phyloP scores from a whole-genome alignment of 2,113 vertebrate species.

The Helogale parvula region DNA sequence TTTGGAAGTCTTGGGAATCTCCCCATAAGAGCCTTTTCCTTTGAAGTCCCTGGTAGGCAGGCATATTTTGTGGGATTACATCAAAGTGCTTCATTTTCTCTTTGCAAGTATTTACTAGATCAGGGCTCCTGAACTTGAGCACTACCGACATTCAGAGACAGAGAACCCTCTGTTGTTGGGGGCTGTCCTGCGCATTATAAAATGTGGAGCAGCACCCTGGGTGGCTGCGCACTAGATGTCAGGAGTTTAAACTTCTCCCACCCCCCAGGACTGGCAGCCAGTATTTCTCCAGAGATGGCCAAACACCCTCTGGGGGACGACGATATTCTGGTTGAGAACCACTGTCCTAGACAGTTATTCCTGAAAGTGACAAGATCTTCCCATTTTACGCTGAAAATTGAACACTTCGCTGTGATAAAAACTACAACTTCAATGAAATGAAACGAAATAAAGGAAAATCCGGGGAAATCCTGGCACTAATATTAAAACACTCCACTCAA shows the following conservation, averaged over 20 bases:
- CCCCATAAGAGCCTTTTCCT: not conserved
- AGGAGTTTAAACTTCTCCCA: not conserved
- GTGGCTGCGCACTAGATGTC: not conserved
- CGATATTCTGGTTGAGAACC: not conserved
- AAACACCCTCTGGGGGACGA: not conserved
- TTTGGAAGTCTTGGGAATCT: not conserved
- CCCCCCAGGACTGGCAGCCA: not conserved
- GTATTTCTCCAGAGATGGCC: not conserved
- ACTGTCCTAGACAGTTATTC: not conserved
- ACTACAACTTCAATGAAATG: not conserved
- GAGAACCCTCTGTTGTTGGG: too few relatives aligned
- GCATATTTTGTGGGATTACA: not conserved
- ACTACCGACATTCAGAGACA: not conserved
- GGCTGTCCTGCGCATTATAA: too few relatives aligned
- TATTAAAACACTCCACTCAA: conserved; percentile 20
- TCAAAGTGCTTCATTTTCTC: not conserved
- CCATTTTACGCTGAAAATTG: not conserved
- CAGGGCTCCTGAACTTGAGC: not conserved
- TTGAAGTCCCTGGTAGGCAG: not conserved
- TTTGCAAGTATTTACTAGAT: not conserved
- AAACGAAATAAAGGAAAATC: not conserved
- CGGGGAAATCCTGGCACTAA: not conserved
- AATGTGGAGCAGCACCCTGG: not conserved
- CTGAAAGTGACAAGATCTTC: not conserved
- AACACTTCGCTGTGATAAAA: conserved; percentile 11